Evolutionary conservation across 53 echinoderm and acorn worm genomes (phyloP).

Genomic region (Zoroaster sp.): DNA sequence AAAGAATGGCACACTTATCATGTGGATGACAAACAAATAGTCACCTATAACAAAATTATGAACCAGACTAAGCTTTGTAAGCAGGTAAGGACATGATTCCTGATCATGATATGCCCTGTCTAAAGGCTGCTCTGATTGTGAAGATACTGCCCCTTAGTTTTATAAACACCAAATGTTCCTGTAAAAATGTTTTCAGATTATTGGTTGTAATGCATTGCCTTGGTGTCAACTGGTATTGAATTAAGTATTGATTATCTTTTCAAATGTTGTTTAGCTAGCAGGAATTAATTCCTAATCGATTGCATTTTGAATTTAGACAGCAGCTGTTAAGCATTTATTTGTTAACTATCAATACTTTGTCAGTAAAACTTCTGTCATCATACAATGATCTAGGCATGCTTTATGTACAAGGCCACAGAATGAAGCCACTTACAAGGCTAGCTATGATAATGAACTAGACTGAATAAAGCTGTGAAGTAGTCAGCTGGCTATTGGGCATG

Average conservation of each 20-base stretch:
- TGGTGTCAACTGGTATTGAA: background rate
- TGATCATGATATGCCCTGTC: too few species aligned
- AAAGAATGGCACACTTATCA: conserved; percentile 29
- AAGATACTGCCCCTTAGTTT: too few species aligned
- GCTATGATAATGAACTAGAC: conserved; percentile 11
- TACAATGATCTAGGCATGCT: background rate
- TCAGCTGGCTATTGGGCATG: background rate
- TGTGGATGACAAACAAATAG: background rate
- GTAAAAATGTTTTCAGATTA: background rate
- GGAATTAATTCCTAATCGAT: background rate
- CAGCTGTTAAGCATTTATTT: too few species aligned
- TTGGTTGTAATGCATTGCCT: background rate
- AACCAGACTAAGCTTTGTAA: too few species aligned
- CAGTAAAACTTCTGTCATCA: background rate
- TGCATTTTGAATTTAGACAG: background rate
- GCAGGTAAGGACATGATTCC: too few species aligned
- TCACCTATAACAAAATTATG: too few species aligned
- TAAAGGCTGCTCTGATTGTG: too few species aligned
- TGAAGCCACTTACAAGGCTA: background rate
- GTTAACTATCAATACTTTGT: background rate
- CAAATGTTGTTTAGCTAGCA: background rate
- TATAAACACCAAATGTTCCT: too few species aligned
- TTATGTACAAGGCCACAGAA: background rate
- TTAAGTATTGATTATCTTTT: background rate
- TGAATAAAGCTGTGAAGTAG: conserved; percentile 20